Evolutionary conservation across 2,888 invertebrate species (phyloP), one percentile per base, ranked within the genome.

Genomic region (Yponomeuta evonymella): DNA sequence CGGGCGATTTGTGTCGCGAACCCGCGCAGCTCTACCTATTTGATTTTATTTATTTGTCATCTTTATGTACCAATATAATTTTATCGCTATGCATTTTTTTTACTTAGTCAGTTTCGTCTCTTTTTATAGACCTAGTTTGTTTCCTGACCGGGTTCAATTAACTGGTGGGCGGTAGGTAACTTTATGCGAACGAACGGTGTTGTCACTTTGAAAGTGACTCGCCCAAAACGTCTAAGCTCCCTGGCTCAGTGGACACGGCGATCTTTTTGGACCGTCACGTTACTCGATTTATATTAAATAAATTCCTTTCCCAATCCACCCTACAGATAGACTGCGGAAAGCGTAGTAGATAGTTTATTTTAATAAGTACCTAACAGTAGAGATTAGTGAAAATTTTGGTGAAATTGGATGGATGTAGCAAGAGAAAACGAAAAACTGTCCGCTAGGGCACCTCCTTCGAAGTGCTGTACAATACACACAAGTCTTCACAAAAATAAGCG

Each of bases 1-100:
- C 67, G 67, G 67, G n/a, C 68, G 48, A 29, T n/a, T 51, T 12
- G 68, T 68, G 51, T 30, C 48, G 67, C 48, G 67, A 48, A 23
- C 29, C 30, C 29, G 33, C 15, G 23, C 68, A 36, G 3, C 48
- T 51, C 29, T 48, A 48, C 51, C 51, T 51, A 58, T 68, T 68
- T 68, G 58, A 51, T 29, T 23, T 68, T 30, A 68, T 68, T 68
- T 68, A 51, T 68, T 33, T 30, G 64, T 30, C 51, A 15, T 58
- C 51, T 58, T 58, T 58, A 58, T 15, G 51, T 58, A 15, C 15
- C 51, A 58, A 15, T 43, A 43, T 3, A 43, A 43, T 43, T 43
- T 58, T 12, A 58, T 58, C 10, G 51, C 51, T 15, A 43, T 8
- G 51, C 15, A 15, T 4, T 15, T 58, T 51, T 58, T 15, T 2